Evolutionary conservation across 2,797 vertebrate species (phyloP), one percentile per base, ranked within the genome.

Genomic region (Morus bassanus): DNA sequence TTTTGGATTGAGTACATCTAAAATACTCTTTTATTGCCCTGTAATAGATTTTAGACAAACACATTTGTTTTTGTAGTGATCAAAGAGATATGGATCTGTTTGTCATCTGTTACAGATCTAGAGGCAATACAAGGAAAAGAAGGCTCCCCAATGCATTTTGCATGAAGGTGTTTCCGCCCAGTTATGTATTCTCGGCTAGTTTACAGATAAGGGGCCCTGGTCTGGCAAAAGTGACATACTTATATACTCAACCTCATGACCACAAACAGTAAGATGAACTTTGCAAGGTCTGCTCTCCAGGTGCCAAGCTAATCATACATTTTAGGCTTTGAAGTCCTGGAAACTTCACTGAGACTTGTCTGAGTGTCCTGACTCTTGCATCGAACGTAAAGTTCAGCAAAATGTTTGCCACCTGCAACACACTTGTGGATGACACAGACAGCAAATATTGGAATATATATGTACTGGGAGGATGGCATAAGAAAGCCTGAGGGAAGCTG

Each of bases 11-110:
- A 89, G 64, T 72, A 68, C 57, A 89, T 89, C 75, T 87, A 54
- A 95, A 95, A 95, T 69, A 94, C 46, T 83, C 10, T 93, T 97
- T 94, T 96, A 95, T 96, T 97, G 48, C 59, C 61, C 46, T 75
- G 25, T 89, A 89, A 53, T 85, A 91, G 53, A 77, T 85, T 94
- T 94, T 91, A 94, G 88, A 93, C 77, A 89, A 96, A 91, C 45
- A 57, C 28, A 4, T 78, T 92, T 92, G 51, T 96, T 97, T 94
- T 94, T 88, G 46, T 85, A 83, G 51, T 57, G 95, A 96, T 97
- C 85, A 85, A 85, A 93, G 77, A 96, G 88, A 95, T 93, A 94
- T 28, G 78, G 70, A 73, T 93, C 56, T 3, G 3, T 93, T 94
- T 93, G 80, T 96, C 69, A 80, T 96, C 93, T 96, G 83, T 94